Conservation (phyloP, 2,888 invertebrate species). For the Leptodirus hochenwartii region DNA sequence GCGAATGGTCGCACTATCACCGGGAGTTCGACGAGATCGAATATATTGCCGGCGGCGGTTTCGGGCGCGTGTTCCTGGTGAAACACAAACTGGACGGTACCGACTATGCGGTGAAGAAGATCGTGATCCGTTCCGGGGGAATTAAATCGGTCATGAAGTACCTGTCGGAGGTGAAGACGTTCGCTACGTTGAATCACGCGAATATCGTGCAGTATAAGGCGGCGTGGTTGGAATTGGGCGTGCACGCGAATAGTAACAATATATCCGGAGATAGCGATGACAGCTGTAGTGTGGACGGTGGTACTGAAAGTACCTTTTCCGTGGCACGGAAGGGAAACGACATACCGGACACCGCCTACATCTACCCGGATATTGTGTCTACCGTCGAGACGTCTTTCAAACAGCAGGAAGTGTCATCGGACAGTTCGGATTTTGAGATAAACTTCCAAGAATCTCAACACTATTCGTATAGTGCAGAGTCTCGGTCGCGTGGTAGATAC, state of each 20-base stretch:
- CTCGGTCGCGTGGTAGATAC: too few relatives aligned
- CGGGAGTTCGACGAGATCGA: conserved; percentile 51
- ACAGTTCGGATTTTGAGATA: conserved; percentile 22
- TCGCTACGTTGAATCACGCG: conserved; percentile 58
- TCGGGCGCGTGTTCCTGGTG: conserved; percentile 51
- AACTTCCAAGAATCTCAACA: conserved; percentile 14
- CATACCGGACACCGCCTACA: conserved; percentile 8
- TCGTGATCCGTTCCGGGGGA: conserved; percentile 42
- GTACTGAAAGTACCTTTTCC: conserved; percentile 3
- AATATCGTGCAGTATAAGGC: conserved; percentile 72
- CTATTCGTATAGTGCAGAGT: conserved; percentile 11
- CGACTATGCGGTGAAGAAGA: conserved; percentile 67
- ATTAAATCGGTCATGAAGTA: conserved; percentile 44
- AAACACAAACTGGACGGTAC: conserved; percentile 55
- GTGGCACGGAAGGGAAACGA: conserved; percentile 3
- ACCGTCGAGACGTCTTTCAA: conserved; percentile 8
- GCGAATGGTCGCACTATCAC: conserved; percentile 45
- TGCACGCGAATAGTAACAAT: conserved; percentile 13
- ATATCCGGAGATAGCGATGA: too few relatives aligned
- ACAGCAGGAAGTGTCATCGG: conserved; percentile 2
- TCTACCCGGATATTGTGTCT: conserved; percentile 11
- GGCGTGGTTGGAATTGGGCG: conserved; percentile 59
- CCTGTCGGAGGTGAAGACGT: conserved; percentile 60
- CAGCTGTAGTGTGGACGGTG: not conserved
- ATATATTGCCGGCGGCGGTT: conserved; percentile 56